Evolutionary conservation across 2,797 vertebrate species (phyloP).

Genomic region (Aldrovandia affinis): DNA sequence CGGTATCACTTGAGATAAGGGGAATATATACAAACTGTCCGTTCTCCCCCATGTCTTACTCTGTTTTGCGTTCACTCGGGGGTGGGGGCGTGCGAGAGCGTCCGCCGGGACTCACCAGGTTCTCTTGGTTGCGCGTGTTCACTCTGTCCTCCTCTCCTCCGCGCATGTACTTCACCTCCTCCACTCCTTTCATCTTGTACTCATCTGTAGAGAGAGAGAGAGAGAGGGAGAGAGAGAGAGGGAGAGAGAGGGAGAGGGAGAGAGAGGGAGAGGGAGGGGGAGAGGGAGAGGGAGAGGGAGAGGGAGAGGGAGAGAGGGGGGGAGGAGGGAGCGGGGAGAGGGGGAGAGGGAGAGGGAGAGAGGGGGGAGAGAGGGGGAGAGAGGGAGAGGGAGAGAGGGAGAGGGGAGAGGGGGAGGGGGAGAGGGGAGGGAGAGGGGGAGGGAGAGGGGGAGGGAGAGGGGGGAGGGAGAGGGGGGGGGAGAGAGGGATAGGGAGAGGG

Average conservation of each 20-base stretch:
- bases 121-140: constrained; percentile 89
- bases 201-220: constrained; percentile 77
- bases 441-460: constrained; percentile 33
- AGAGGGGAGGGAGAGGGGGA: constrained; percentile 44
- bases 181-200: constrained; percentile 94
- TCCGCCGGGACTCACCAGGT: constrained; percentile 79
- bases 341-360: constrained; percentile 36
- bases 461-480: constrained; percentile 38
- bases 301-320: constrained; percentile 42
- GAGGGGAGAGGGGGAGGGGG: constrained; percentile 40
- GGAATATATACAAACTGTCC: too few relatives aligned
- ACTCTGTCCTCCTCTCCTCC: constrained; percentile 90
- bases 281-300: constrained; percentile 38
- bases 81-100: neutral
- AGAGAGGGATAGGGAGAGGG: constrained; percentile 41
- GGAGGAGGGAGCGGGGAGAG: too few relatives aligned
- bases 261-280: neutral
- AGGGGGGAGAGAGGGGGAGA: constrained; percentile 43
- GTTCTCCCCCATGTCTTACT: too few relatives aligned
- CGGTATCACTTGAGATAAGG: too few relatives aligned
- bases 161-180: constrained; percentile 95
- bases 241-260: neutral
- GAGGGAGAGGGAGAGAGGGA: constrained; percentile 33
- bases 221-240: constrained; percentile 46
- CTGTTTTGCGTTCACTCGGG: too few relatives aligned